Conservation (phyloP, 2,113 vertebrate genomes). For the Corythornis cristatus region DNA sequence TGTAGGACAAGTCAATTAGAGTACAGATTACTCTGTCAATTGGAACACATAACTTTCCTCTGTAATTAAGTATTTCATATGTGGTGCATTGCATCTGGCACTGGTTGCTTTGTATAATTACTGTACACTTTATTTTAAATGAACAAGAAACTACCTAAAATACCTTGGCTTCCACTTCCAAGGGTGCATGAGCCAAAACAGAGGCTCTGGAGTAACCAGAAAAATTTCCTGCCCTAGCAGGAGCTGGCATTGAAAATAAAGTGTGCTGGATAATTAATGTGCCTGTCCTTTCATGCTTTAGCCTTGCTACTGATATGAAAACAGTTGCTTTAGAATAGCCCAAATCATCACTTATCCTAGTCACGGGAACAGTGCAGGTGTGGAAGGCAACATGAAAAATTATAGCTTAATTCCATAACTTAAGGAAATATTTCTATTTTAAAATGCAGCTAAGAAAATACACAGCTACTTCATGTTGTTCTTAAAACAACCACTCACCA, state of each 20-base stretch:
- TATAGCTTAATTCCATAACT: background rate
- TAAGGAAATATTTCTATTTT: background rate
- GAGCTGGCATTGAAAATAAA: conserved; percentile 13
- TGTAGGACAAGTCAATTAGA: conserved; percentile 80
- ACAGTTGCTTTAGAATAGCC: conserved; percentile 39
- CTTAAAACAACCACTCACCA: background rate
- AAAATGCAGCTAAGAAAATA: background rate
- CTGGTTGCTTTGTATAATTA: background rate
- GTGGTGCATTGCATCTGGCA: background rate
- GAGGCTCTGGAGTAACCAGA: background rate
- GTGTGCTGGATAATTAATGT: background rate
- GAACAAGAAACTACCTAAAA: conserved; percentile 35
- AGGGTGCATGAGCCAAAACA: conserved; percentile 13
- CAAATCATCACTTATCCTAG: conserved; percentile 17
- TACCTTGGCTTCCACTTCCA: background rate
- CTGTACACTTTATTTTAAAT: conserved; percentile 22
- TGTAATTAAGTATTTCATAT: conserved; percentile 72
- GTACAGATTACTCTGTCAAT: conserved; percentile 66
- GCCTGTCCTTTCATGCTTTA: conserved; percentile 2
- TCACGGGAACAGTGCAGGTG: background rate
- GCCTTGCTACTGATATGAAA: conserved; percentile 9
- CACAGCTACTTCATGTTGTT: background rate
- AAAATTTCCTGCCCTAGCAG: background rate
- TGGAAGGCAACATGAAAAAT: conserved; percentile 53
- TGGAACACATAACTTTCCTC: conserved; percentile 70